Base-by-base conservation (phyloP, 2,113 vertebrate genomes). In the Bufo bufo region DNA sequence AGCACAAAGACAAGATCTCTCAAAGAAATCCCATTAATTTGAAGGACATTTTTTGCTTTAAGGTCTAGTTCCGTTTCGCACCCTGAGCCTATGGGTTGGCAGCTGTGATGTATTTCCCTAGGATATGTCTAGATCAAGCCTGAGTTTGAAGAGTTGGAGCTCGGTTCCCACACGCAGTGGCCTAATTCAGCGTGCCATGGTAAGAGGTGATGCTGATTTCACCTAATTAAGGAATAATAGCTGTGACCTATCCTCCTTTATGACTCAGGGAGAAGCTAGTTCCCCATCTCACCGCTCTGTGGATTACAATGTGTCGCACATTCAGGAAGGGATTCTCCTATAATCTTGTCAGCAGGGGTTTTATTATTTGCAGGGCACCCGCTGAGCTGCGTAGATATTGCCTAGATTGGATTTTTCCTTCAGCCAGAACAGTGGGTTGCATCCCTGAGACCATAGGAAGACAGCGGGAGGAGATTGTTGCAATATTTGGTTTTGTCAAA, bases 221-320 rank as follows among this genome's bases (percentile, higher is more conserved):
- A 77, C 80, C 86, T 88, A 88, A 88, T 88, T 33, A 88, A 88
- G 69, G 74, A 84, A 77, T 88, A 88, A 88, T 88, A 63, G 58
- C 80, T 84, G 87, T 88, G 87, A 88, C 87, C 87, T 83, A 88
- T 88, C 87, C 72, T 59, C 80, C 75, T 84, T 83, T 88, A 83
- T 77, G 80, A 50, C 87, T 84, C 56, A 5, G 65, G n/a, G 66
- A 13, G 65, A 56, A 74, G 69, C 80, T 54, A 75, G 54, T 88
- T 20, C 58, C 50, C 80, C 71, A 50, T 69, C 82, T 88, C 71
- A 50, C 61, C 12, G 56, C 61, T 49, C 47, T 43, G 19, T 47
- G 56, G 80, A 59, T 88, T 88, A 82, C 63, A 88, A 81, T 84
- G 82, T 88, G 80, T 77, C 50, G 56, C 80, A 33, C 69, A 75